Base-by-base conservation (phyloP, 64 coral and sea anemone species). In the Stichodactyla helianthus region DNA sequence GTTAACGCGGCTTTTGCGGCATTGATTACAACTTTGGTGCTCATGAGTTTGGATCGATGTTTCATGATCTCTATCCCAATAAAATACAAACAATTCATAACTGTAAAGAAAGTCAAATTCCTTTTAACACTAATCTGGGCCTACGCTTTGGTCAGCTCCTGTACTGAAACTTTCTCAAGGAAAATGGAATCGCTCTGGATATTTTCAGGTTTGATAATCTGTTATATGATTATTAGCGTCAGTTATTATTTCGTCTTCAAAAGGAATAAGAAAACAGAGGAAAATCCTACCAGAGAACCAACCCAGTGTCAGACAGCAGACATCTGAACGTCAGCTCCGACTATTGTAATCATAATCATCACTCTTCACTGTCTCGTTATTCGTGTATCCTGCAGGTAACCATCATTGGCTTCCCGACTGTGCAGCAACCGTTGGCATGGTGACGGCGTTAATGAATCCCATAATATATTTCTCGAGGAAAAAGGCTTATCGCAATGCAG, bases 381-480 rank as follows among this genome's bases (percentile, higher is more conserved):
- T 71, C 20, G 25, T 5, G 7, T 27, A 71, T 27, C 25, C 67
- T 71, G 67, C 0, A 9, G 67, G 19, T 20, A 71, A 71, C 25
- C 25, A 19, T 5, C 1, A 71, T 71, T 20, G 7, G 7, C 25
- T 71, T 27, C 67, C 67, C 20, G 13, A 71, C 20, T 71, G 67
- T 4, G 67, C 67, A 71, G 67, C 67, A 22, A 71, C 67, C 67
- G 25, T 71, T 71, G 67, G 67, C 67, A 71, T 71, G 67, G 67
- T 19, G 25, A 71, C 67, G 19, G 67, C 67, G 7, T 12, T 71
- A 7, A 27, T 71, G 7, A 20, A 71, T 19, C 67, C 67, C 55
- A 17, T 71, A 27, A 19, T 71, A 71, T 71, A 71, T 27, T 20
- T 71, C 20, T 12, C 13, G 7, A 71, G 67, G 5, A 71, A 71